These are phyloP conservation scores for Proteles cristata DNA, from an alignment of 2,113 vertebrate species.

Conservation along the genomic window DNA sequence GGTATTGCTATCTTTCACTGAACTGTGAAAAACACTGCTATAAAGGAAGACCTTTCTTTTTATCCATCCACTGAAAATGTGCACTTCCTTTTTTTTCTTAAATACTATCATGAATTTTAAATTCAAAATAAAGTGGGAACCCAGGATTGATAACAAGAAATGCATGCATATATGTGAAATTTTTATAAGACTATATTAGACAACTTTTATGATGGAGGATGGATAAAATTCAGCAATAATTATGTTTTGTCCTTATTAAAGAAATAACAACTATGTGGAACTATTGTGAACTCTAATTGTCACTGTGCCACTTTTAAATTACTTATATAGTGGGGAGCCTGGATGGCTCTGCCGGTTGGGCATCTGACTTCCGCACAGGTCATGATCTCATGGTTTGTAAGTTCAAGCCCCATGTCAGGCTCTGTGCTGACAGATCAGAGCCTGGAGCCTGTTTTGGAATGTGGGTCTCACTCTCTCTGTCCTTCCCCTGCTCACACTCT, in stretches of 20 bases:
- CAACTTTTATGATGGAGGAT: not conserved
- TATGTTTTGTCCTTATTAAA: not conserved
- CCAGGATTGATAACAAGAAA: not conserved
- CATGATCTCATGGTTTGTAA: no score
- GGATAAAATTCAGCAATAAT: not conserved
- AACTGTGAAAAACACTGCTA: not conserved
- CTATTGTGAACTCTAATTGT: not conserved
- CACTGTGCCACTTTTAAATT: not conserved
- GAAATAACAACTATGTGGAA: not conserved
- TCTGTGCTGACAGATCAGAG: no score
- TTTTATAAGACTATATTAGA: not conserved
- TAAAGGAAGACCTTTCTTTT: not conserved
- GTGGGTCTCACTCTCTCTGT: no score
- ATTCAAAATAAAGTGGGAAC: not conserved
- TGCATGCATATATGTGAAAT: not conserved
- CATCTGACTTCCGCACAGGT: no score
- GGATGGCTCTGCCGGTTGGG: no score
- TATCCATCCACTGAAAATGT: not conserved
- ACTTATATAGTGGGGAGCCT: not conserved
- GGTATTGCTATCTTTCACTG: not conserved
- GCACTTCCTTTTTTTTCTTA: not conserved
- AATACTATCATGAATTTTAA: not conserved
- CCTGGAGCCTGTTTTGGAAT: no score
- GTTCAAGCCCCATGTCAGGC: no score
- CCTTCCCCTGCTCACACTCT: no score